These are phyloP conservation scores for Synergus umbraculus DNA, from an alignment of 2,888 invertebrate genomes.

Conservation along the genomic window DNA sequence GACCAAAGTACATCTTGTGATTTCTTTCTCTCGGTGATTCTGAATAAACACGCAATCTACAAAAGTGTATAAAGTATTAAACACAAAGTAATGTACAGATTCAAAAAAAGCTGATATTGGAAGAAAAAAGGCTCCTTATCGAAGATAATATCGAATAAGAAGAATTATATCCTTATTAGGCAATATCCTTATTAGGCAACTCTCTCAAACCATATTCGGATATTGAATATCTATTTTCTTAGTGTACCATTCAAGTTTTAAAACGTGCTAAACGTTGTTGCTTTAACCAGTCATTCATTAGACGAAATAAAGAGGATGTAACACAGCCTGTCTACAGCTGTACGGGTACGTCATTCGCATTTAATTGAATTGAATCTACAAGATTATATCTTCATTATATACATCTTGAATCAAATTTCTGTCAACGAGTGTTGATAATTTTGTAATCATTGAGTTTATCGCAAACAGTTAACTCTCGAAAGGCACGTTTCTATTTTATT, in stretches of 20 bases:
- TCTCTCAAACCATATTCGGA: background rate
- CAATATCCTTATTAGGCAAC: too few relatives aligned
- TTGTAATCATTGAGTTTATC: background rate
- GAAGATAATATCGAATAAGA: background rate
- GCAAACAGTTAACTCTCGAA: background rate
- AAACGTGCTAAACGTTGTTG: constrained; percentile 1
- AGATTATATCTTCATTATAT: background rate
- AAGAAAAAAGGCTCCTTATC: background rate
- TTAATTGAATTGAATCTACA: constrained; percentile 1
- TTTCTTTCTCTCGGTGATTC: background rate
- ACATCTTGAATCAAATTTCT: background rate
- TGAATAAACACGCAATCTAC: background rate
- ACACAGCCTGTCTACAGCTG: constrained; percentile 29
- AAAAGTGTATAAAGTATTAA: too few relatives aligned
- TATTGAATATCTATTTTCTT: background rate
- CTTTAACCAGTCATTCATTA: background rate
- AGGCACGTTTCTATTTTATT: background rate
- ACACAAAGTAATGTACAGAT: too few relatives aligned
- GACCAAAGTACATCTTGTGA: constrained; percentile 16
- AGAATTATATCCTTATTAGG: too few relatives aligned
- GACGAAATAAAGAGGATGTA: constrained; percentile 19
- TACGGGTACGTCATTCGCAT: constrained; percentile 27
- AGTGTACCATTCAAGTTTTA: background rate
- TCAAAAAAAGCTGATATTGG: background rate
- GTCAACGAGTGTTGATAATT: background rate